Conservation (phyloP, 2,888 invertebrate species). For the Agrotis exclamationis region DNA sequence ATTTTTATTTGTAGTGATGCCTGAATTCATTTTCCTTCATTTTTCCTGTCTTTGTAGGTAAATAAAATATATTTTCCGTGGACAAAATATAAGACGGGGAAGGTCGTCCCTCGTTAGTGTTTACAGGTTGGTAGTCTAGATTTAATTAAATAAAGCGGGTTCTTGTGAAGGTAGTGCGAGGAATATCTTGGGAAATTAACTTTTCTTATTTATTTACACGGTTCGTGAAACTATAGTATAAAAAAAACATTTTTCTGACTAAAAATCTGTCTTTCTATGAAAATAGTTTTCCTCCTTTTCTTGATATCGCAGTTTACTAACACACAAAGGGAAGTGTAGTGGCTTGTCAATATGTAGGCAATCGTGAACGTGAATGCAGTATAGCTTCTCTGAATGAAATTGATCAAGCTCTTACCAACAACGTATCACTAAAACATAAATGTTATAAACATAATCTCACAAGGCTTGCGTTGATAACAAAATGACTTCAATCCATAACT, state of each 20-base stretch:
- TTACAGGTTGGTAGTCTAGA: neutral
- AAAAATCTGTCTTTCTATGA: neutral
- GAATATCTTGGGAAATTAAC: neutral
- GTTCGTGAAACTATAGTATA: neutral
- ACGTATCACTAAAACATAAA: neutral
- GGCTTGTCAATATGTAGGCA: neutral
- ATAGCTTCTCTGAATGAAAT: neutral
- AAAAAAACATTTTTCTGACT: neutral
- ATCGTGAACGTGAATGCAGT: neutral
- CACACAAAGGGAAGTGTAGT: neutral
- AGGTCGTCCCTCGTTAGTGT: neutral
- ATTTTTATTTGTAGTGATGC: constrained; percentile 20
- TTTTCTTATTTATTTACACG: neutral
- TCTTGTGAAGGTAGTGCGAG: neutral
- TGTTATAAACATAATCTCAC: neutral
- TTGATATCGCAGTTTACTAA: neutral
- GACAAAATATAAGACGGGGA: constrained; percentile 13
- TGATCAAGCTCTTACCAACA: neutral
- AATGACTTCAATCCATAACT: too few relatives aligned
- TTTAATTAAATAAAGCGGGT: constrained; percentile 4
- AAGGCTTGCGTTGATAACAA: too few relatives aligned
- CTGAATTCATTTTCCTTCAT: neutral
- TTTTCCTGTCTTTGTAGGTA: constrained; percentile 23
- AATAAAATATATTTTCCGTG: constrained; percentile 19
- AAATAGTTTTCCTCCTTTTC: neutral